Evolutionary conservation across 2,113 vertebrate genomes (phyloP).

Genomic region (Dasypus novemcinctus): DNA sequence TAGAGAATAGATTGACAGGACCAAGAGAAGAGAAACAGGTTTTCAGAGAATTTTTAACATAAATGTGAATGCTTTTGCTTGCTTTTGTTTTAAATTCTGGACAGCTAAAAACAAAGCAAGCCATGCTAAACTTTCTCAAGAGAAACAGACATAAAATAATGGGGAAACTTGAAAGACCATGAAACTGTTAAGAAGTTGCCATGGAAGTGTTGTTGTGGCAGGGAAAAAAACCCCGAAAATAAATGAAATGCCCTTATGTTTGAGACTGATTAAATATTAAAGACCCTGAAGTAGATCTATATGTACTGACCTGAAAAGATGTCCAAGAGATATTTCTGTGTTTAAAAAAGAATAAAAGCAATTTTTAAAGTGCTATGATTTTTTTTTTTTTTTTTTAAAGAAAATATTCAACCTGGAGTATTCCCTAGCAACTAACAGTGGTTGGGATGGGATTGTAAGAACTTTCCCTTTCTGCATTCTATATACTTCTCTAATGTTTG

Average conservation of each 20-base stretch:
- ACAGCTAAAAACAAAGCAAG: constrained; percentile 25
- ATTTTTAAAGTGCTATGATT: not conserved
- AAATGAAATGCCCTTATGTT: not conserved
- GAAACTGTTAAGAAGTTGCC: not conserved
- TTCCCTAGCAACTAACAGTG: not conserved
- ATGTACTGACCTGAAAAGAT: not conserved
- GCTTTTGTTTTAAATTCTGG: not conserved
- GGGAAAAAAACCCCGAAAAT: not conserved
- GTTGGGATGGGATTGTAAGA: not conserved
- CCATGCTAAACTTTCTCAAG: not conserved
- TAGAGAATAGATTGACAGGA: not conserved
- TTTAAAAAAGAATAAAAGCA: not conserved
- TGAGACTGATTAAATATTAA: not conserved
- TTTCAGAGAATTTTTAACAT: not conserved
- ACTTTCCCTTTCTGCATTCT: not conserved
- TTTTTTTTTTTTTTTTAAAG: not conserved
- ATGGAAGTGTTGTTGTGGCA: not conserved
- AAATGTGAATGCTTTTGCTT: not conserved
- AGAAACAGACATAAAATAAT: not conserved
- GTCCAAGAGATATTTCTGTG: not conserved
- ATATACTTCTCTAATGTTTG: not conserved
- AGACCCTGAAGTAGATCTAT: not conserved
- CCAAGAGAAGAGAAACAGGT: not conserved
- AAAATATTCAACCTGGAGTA: not conserved
- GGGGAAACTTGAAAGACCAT: not conserved